Percentiles rank a stretch among this genome's conserved stretches.
phyloP scores from a whole-genome alignment of 2,797 vertebrate species.

The Austrolebias charrua region DNA sequence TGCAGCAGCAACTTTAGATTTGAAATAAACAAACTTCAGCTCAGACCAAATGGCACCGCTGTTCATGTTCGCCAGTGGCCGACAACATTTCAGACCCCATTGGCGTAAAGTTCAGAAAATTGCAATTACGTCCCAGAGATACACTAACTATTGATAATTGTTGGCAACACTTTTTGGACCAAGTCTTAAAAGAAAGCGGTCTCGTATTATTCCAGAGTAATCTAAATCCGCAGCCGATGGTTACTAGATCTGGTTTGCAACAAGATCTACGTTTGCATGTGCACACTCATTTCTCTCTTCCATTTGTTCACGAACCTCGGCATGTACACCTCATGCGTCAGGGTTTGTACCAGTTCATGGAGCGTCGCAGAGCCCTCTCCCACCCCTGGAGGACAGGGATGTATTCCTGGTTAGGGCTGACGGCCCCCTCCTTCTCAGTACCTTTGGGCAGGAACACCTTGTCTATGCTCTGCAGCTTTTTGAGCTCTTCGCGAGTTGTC shows the following conservation, averaged over 20 bases:
- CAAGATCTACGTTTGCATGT: background rate
- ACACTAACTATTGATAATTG: background rate
- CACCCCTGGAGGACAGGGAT: constrained; percentile 82
- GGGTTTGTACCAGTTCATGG: constrained; percentile 87
- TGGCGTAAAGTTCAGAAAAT: background rate
- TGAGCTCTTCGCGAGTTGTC: constrained; percentile 87
- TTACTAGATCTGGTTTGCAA: too few species aligned
- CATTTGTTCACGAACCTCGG: background rate
- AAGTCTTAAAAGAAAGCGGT: background rate
- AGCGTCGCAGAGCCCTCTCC: constrained; percentile 85
- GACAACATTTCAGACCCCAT: too few species aligned
- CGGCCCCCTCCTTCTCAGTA: constrained; percentile 34
- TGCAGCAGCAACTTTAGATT: constrained; percentile 3
- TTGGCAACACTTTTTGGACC: background rate
- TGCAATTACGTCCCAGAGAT: background rate
- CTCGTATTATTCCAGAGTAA: background rate
- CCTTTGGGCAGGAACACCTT: constrained; percentile 82
- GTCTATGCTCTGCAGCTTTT: constrained; percentile 82
- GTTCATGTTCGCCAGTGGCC: too few species aligned
- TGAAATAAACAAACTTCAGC: background rate
- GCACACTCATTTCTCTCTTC: background rate
- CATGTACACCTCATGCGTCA: constrained; percentile 34
- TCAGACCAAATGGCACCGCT: background rate
- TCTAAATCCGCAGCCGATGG: background rate
- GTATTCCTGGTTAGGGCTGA: constrained; percentile 65